phyloP scores from a whole-genome alignment of 2,113 vertebrate species.

The Burhinus oedicnemus region DNA sequence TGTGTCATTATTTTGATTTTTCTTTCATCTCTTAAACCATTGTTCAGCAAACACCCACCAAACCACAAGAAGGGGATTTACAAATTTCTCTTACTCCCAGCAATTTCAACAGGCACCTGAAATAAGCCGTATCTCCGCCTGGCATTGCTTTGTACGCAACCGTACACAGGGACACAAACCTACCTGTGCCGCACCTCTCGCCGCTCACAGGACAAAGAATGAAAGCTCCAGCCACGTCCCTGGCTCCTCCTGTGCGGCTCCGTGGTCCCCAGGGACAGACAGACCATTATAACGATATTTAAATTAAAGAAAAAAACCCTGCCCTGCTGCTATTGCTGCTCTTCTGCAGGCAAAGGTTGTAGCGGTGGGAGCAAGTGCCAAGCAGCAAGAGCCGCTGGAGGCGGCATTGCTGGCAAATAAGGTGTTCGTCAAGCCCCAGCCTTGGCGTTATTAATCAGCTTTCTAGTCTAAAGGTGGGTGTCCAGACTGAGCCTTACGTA shows the following conservation, averaged over 20 bases:
- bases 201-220: no score
- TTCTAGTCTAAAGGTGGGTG: not conserved
- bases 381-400: not conserved
- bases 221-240: not conserved
- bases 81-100: not conserved
- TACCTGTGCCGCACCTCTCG: no score
- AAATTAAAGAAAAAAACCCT: not conserved
- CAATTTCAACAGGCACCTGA: not conserved
- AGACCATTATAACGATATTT: not conserved
- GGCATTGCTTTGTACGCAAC: not conserved
- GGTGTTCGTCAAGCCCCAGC: not conserved
- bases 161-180: no score
- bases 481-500: not conserved
- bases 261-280: not conserved
- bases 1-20: not conserved
- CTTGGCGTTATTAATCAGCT: not conserved
- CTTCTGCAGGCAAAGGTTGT: not conserved
- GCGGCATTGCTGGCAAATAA: not conserved
- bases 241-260: accelerated
- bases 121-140: not conserved
- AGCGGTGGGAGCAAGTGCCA: not conserved
- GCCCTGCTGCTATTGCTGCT: not conserved
- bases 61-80: not conserved
- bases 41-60: not conserved
- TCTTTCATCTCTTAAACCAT: not conserved